These are phyloP conservation scores for Ephialtes manifestator DNA, from an alignment of 2,888 invertebrate genomes.

Conservation along the genomic window DNA sequence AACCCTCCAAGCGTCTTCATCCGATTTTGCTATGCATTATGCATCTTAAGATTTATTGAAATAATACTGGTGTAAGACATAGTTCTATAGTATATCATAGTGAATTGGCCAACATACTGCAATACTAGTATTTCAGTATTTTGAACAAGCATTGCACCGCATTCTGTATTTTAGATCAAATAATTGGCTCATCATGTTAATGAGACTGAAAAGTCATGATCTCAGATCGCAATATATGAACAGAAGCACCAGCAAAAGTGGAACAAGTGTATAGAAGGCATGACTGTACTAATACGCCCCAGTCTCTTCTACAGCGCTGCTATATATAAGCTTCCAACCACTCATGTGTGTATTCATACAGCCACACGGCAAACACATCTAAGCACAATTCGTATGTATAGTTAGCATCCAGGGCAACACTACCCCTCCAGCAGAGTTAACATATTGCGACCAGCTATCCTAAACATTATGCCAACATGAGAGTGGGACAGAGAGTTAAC, in stretches of 20 bases:
- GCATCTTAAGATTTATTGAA: too few species aligned
- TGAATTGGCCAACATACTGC: too few species aligned
- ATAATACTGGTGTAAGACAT: too few species aligned
- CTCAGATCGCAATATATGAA: too few species aligned
- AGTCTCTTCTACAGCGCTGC: not conserved
- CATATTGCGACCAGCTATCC: slow-evolving; percentile 85
- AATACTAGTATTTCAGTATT: too few species aligned
- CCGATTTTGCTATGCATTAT: not conserved
- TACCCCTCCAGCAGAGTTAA: slow-evolving; percentile 73
- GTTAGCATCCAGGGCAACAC: slow-evolving; percentile 30
- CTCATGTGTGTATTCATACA: slow-evolving; percentile 18
- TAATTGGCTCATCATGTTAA: too few species aligned
- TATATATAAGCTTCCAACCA: not conserved
- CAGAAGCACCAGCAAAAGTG: not conserved
- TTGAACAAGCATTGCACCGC: too few species aligned
- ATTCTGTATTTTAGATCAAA: too few species aligned
- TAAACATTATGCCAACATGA: slow-evolving; percentile 81
- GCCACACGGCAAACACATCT: slow-evolving; percentile 40
- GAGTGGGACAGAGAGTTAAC: slow-evolving; percentile 17
- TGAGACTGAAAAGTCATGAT: too few species aligned
- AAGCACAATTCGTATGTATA: slow-evolving; percentile 33
- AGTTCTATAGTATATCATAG: too few species aligned
- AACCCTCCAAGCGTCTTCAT: not conserved
- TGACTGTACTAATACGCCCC: slow-evolving; percentile 1
- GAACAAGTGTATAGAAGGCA: not conserved